A percentile compares a stretch with the other conserved stretches of the same genome.
Conservation (phyloP, 2,113 vertebrate species). For the Triplophysa siluroides region DNA sequence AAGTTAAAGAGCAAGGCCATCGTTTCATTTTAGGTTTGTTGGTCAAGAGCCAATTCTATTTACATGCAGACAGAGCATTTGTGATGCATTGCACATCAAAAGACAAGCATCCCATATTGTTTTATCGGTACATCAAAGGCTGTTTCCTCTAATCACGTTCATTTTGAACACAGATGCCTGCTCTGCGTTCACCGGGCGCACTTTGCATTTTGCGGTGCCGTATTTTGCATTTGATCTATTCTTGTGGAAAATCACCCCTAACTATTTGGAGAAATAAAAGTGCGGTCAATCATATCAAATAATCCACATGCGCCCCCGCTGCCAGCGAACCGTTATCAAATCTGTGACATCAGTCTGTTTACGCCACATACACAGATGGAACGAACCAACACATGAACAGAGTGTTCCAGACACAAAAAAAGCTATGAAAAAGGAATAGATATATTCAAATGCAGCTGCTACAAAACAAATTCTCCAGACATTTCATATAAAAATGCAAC, state of each 20-base stretch:
- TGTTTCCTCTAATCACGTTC: constrained; percentile 18
- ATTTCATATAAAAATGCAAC: not conserved
- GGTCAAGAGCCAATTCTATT: constrained; percentile 35
- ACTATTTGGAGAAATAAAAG: constrained; percentile 16
- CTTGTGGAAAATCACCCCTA: not conserved
- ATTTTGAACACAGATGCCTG: constrained; percentile 4
- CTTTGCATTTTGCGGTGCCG: constrained; percentile 5
- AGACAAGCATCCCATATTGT: constrained; percentile 24
- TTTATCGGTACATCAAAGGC: constrained; percentile 45
- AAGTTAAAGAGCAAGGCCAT: not conserved
- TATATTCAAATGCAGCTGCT: not conserved
- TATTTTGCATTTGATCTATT: constrained; percentile 2
- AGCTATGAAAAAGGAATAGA: not conserved
- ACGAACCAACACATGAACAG: not conserved
- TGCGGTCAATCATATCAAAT: constrained; percentile 29
- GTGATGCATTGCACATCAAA: constrained; percentile 37
- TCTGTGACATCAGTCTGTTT: constrained; percentile 26
- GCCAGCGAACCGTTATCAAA: constrained; percentile 20
- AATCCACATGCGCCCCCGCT: constrained; percentile 24
- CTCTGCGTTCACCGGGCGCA: not conserved
- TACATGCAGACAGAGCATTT: constrained; percentile 30
- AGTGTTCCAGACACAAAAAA: constrained; percentile 29
- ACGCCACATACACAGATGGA: constrained; percentile 6
- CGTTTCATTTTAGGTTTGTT: constrained; percentile 13
- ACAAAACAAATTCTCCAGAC: not conserved